phyloP scores from a whole-genome alignment of 2,888 invertebrate species.

The Hyalella azteca region DNA sequence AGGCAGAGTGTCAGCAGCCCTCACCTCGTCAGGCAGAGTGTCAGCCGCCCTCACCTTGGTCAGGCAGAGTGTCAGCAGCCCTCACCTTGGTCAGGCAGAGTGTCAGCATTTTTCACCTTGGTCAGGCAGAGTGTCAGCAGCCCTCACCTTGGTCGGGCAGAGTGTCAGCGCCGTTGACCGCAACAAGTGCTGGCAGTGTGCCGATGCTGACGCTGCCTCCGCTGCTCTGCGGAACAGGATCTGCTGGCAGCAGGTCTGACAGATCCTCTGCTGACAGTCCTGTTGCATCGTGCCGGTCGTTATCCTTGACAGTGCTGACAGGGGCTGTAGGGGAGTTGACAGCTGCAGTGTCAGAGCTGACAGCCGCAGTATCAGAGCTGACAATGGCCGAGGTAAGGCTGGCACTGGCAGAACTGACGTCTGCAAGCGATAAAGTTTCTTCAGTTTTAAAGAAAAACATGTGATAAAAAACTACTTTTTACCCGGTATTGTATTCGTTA shows the following conservation, averaged over 20 bases:
- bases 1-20: too few species aligned
- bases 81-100: too few species aligned
- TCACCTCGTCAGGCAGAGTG: too few species aligned
- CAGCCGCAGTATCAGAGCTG: not conserved
- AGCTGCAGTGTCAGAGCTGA: not conserved
- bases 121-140: not conserved
- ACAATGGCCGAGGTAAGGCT: not conserved
- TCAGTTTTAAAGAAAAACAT: too few species aligned
- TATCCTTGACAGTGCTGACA: not conserved
- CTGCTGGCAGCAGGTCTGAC: not conserved
- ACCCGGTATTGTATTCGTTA: too few species aligned
- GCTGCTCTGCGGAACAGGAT: not conserved
- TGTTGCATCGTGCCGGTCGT: not conserved
- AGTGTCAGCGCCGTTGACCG: not conserved
- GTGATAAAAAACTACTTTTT: too few species aligned
- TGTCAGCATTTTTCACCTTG: too few species aligned
- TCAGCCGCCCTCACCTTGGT: too few species aligned
- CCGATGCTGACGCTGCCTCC: constrained; percentile 7
- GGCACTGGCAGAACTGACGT: not conserved
- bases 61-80: too few species aligned
- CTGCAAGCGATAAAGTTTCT: too few species aligned
- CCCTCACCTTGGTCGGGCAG: not conserved
- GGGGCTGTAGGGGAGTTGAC: not conserved
- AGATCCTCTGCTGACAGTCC: not conserved
- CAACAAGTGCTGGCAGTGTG: not conserved